Base-by-base conservation (phyloP, 1,140 invertebrate species). In the Pogonus chalceus region DNA sequence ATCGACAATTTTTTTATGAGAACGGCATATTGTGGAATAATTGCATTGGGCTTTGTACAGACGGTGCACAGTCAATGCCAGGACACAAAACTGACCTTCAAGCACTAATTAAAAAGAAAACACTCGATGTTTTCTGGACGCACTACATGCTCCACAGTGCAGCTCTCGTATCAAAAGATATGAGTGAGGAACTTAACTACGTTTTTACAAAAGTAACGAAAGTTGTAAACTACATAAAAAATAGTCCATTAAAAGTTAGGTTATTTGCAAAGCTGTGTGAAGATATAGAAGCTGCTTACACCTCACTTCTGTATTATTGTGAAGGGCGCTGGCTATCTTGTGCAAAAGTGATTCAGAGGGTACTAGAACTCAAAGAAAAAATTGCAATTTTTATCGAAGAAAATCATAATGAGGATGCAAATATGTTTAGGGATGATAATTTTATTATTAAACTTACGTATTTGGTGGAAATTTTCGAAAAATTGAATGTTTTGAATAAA, bases 381-480 rank as follows among this genome's bases (percentile, higher is more conserved):
- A 56, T 55, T 16, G 22, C 24, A 20, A 50, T 37, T 4, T 49
- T 23, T 49, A 18, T 1, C 14, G 37, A 2, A 37, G 26, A 51
- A 37, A 35, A 31, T 21, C 18, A 54, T 49, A 53, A 20, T 49
- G 39, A 53, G 54, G 52, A 57, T 26, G 51, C 53, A 49, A 54
- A 54, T 16, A 31, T 26, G 46, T 54, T 54, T 55, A 7, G 20
- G 12, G 50, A 51, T 16, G 35, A 24, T 18, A 54, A 56, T 20
- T 56, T 54, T 47, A 23, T 53, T 53, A 26, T 47, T 22, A 56
- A 56, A 56, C 55, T 53, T 53, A 51, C 55, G 46, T 54, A 54
- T 54, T 21, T 56, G 39, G 52, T 53, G 2, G 52, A 49, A 35
- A 53, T 58, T 58, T 58, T 58, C 56, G 21, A 53, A 56, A 58